phyloP scores from a whole-genome alignment of 2,888 invertebrate species.

The Parasteatoda lunata region DNA sequence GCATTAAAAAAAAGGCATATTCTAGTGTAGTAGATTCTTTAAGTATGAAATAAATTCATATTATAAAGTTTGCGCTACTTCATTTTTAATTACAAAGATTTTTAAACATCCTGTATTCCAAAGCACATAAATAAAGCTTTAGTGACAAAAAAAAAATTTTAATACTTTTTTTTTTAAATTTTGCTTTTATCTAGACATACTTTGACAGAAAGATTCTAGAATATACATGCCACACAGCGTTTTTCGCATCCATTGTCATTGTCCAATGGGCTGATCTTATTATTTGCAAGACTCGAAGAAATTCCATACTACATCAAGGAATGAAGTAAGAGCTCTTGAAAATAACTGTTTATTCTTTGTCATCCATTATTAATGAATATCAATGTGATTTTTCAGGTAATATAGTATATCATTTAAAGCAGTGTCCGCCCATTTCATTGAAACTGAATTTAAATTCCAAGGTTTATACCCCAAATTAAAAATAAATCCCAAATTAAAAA shows the following conservation, averaged over 20 bases:
- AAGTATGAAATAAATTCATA: too few species aligned
- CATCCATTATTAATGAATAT: not conserved
- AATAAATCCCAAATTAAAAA: too few species aligned
- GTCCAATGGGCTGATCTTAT: conserved; percentile 99
- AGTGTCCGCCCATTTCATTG: too few species aligned
- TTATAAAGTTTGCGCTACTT: too few species aligned
- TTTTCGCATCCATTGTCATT: conserved; percentile 98
- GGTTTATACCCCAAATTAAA: too few species aligned
- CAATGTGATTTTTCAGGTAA: not conserved
- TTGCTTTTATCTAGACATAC: conserved; percentile 54
- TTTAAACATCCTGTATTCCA: too few species aligned
- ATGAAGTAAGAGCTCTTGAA: conserved; percentile 79
- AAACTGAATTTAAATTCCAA: too few species aligned
- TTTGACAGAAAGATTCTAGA: conserved; percentile 78
- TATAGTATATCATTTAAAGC: not conserved
- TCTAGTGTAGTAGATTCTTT: too few species aligned
- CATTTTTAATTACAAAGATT: too few species aligned
- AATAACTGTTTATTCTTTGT: not conserved
- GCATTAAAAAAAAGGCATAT: too few species aligned
- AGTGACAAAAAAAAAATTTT: not conserved
- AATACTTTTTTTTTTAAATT: not conserved
- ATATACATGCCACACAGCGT: conserved; percentile 98
- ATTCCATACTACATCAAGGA: conserved; percentile 96
- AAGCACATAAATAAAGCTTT: too few species aligned
- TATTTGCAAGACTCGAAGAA: conserved; percentile 97